Evolutionary conservation across 1,140 invertebrate genomes (phyloP).

Genomic region (Nylanderia fulva): DNA sequence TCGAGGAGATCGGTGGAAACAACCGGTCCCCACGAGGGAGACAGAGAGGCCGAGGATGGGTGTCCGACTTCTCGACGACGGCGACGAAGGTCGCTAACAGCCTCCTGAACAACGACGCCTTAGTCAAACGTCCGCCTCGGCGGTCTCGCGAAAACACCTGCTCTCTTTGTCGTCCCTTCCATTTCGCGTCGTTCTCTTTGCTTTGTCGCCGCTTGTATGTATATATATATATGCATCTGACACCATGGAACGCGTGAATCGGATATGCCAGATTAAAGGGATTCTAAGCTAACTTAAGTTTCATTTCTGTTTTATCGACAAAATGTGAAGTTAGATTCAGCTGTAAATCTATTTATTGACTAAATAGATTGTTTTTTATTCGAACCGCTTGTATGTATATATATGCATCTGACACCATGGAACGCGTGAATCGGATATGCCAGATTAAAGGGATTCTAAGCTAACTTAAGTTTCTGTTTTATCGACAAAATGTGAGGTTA

Average conservation of each 20-base stretch:
- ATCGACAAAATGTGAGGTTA: too few species aligned
- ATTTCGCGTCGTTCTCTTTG: conserved; percentile 14
- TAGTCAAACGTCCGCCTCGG: conserved; percentile 67
- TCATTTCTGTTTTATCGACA: too few species aligned
- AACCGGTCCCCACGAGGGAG: conserved; percentile 52
- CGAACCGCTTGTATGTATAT: conserved; percentile 8
- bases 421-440: conserved; percentile 45
- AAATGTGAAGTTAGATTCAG: too few species aligned
- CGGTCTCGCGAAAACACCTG: conserved; percentile 76
- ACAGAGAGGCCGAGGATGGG: conserved; percentile 55
- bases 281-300: too few species aligned
- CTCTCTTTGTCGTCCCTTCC: conserved; percentile 64
- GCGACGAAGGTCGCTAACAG: conserved; percentile 78
- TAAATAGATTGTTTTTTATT: too few species aligned
- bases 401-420: conserved; percentile 9
- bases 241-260: conserved; percentile 43
- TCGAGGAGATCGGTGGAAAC: conserved; percentile 73
- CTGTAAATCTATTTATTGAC: too few species aligned
- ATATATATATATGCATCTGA: conserved; percentile 19
- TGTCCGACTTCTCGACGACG: conserved; percentile 60
- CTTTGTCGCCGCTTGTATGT: conserved; percentile 7
- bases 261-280: conserved; percentile 11
- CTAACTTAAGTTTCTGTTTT: too few species aligned
- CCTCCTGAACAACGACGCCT: conserved; percentile 67
- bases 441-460: too few species aligned